Evolutionary conservation across 2,113 vertebrate genomes (phyloP).

Genomic region (Cebus imitator): DNA sequence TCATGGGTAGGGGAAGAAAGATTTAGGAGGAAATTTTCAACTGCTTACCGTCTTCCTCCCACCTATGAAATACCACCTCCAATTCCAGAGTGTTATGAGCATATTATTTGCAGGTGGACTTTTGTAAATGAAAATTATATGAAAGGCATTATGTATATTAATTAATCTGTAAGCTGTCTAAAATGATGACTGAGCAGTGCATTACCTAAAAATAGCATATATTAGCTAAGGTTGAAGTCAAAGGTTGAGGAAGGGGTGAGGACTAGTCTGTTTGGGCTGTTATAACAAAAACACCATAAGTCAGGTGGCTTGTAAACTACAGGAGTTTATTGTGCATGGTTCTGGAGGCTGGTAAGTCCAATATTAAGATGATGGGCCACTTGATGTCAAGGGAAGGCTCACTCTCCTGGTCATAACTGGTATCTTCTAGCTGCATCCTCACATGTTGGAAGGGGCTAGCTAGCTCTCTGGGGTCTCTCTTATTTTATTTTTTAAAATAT

Average conservation of each 20-base stretch:
- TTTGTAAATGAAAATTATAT: not conserved
- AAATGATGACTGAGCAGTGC: not conserved
- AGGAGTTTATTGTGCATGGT: not conserved
- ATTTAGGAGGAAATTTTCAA: not conserved
- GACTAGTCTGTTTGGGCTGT: not conserved
- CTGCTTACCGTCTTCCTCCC: not conserved
- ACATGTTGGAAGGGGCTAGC: not conserved
- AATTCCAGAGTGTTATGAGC: not conserved
- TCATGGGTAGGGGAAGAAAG: not conserved
- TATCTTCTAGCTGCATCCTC: not conserved
- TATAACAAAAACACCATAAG: not conserved
- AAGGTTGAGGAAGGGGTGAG: not conserved
- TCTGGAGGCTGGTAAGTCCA: not conserved
- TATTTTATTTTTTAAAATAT: not conserved
- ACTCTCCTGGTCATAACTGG: not conserved
- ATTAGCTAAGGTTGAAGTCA: not conserved
- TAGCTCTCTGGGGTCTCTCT: not conserved
- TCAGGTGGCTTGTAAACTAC: not conserved
- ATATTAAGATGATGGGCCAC: not conserved
- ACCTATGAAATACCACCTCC: not conserved
- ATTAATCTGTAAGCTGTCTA: not conserved
- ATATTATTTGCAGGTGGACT: not conserved
- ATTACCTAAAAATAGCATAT: not conserved
- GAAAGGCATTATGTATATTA: not conserved
- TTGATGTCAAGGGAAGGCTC: not conserved